Evolutionary conservation across 2,113 vertebrate genomes (phyloP).

Genomic region (Sebastes schlegelii): DNA sequence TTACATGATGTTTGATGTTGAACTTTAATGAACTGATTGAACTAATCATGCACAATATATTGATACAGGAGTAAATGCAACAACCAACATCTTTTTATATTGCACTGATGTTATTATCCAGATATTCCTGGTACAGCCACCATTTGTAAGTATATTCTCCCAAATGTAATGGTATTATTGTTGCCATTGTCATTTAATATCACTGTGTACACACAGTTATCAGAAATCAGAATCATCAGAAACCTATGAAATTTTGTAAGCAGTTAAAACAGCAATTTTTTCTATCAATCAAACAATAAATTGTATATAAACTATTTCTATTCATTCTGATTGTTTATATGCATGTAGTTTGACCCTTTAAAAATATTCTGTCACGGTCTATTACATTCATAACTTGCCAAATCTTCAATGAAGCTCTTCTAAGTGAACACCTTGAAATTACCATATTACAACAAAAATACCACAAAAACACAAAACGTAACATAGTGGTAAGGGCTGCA

Average conservation of each 20-base stretch:
- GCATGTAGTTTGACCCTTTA: not conserved
- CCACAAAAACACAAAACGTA: too few relatives aligned
- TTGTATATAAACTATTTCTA: not conserved
- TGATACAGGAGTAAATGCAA: not conserved
- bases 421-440: not conserved
- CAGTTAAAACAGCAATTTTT: not conserved
- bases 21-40: not conserved
- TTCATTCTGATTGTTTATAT: not conserved
- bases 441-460: not conserved
- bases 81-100: not conserved
- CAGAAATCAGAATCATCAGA: not conserved
- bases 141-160: not conserved
- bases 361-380: not conserved
- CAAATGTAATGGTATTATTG: not conserved
- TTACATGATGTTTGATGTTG: not conserved
- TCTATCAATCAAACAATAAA: not conserved
- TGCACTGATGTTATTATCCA: too few relatives aligned
- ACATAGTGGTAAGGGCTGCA: too few relatives aligned
- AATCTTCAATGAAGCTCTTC: not conserved
- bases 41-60: not conserved
- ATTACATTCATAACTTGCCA: not conserved
- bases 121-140: not conserved
- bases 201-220: not conserved
- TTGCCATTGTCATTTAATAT: not conserved
- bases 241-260: not conserved